Conservation (phyloP, 2,113 vertebrate species). For the Sorex araneus region DNA sequence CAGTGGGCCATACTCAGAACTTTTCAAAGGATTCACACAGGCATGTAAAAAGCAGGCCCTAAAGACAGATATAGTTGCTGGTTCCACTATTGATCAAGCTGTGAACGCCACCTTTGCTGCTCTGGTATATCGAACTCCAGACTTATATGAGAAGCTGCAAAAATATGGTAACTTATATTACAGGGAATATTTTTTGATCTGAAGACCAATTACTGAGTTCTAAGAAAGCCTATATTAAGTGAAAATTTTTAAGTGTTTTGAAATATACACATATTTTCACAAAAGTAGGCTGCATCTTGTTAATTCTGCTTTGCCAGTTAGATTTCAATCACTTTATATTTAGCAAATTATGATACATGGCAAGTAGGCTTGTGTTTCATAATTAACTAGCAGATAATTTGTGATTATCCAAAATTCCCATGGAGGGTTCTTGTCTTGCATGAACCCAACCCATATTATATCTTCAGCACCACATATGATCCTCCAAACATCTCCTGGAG, state of each 20-base stretch:
- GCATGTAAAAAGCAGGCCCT: conserved; percentile 94
- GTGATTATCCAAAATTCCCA: not conserved
- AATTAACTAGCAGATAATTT: conserved; percentile 28
- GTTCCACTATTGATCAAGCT: conserved; percentile 96
- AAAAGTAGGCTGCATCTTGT: conserved; percentile 41
- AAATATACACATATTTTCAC: conserved; percentile 12
- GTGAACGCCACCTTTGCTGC: conserved; percentile 98
- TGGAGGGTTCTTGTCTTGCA: not conserved
- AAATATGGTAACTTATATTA: conserved; percentile 94
- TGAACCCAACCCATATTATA: too few species aligned
- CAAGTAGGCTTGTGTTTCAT: conserved; percentile 39
- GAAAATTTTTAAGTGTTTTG: conserved; percentile 60
- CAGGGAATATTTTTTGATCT: conserved; percentile 87
- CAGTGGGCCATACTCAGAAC: conserved; percentile 92
- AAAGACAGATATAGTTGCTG: conserved; percentile 94
- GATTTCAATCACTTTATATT: conserved; percentile 27
- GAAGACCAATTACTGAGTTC: conserved; percentile 84
- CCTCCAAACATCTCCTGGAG: too few species aligned
- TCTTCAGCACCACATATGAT: too few species aligned
- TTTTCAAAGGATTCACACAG: conserved; percentile 93
- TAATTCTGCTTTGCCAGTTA: conserved; percentile 42
- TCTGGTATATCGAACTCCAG: conserved; percentile 97
- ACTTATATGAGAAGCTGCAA: conserved; percentile 93
- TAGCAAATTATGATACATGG: conserved; percentile 9
- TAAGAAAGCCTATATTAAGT: conserved; percentile 77